Percentiles rank a stretch among this genome's conserved stretches.
Evolutionary conservation across 2,888 invertebrate genomes (phyloP).

Genomic region (Amphipoea lucens): DNA sequence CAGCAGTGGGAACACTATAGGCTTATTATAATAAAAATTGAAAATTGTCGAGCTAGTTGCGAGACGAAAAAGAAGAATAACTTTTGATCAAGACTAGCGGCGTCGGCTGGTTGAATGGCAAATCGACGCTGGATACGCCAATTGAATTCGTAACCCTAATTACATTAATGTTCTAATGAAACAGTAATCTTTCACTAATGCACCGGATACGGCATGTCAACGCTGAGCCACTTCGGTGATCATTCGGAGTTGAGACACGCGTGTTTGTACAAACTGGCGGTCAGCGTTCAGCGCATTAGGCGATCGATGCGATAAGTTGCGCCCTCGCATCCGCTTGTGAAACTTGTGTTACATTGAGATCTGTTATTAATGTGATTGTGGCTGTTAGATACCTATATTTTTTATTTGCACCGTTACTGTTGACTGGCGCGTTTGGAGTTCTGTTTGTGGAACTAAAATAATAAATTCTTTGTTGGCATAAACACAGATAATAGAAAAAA

Average conservation of each 20-base stretch:
- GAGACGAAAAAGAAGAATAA: neutral
- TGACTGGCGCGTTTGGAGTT: constrained; percentile 29
- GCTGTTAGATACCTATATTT: constrained; percentile 25
- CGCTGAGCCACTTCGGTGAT: constrained; percentile 49
- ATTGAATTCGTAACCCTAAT: constrained; percentile 29
- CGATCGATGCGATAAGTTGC: constrained; percentile 64
- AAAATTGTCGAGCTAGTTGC: neutral
- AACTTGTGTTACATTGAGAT: constrained; percentile 60
- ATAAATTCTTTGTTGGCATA: neutral
- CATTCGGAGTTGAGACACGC: constrained; percentile 56
- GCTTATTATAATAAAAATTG: no score
- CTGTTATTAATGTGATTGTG: constrained; percentile 50
- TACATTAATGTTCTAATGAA: constrained; percentile 45
- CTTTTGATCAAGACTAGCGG: neutral
- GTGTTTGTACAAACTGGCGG: constrained; percentile 69
- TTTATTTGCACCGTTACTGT: constrained; percentile 28
- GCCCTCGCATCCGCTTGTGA: constrained; percentile 73
- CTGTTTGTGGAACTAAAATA: neutral
- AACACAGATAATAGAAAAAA: no score
- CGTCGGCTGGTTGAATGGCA: neutral
- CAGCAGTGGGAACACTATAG: no score
- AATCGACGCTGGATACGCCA: neutral
- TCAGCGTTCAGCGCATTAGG: constrained; percentile 73
- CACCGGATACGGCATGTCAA: constrained; percentile 60
- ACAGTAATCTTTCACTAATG: constrained; percentile 47